Conservation (phyloP, 2,888 invertebrate genomes). For the Herminia tarsipennalis region DNA sequence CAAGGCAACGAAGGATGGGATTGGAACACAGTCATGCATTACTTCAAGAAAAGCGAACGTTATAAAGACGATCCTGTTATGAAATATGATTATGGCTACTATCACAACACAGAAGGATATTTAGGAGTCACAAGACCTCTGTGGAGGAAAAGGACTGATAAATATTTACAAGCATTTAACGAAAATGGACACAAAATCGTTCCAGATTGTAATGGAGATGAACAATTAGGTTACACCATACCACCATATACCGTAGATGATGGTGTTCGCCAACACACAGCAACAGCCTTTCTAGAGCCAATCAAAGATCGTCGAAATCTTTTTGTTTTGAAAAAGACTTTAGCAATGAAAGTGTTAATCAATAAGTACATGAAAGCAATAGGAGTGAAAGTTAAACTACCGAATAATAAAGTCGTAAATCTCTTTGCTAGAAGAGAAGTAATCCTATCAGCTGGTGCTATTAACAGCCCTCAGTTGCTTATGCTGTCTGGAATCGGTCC, state of each 20-base stretch:
- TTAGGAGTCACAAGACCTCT: slow-evolving; percentile 57
- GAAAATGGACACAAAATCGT: slow-evolving; percentile 52
- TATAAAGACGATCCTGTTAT: slow-evolving; percentile 37
- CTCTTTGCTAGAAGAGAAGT: slow-evolving; percentile 55
- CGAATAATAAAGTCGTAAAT: slow-evolving; percentile 33
- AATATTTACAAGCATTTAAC: slow-evolving; percentile 52
- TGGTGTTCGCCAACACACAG: slow-evolving; percentile 52
- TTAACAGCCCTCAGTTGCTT: slow-evolving; percentile 63
- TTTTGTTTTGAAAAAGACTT: slow-evolving; percentile 50
- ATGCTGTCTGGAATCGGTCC: slow-evolving; percentile 70
- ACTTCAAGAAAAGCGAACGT: slow-evolving; percentile 62
- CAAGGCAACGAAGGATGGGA: slow-evolving; percentile 83
- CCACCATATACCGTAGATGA: slow-evolving; percentile 47
- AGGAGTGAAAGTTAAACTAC: slow-evolving; percentile 53
- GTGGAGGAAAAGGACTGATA: slow-evolving; percentile 62
- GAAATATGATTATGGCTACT: slow-evolving; percentile 54
- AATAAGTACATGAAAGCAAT: slow-evolving; percentile 37
- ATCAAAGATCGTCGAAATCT: slow-evolving; percentile 49
- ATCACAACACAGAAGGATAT: slow-evolving; percentile 49
- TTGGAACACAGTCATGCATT: slow-evolving; percentile 52
- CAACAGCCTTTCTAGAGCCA: slow-evolving; percentile 50
- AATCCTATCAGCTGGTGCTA: slow-evolving; percentile 60
- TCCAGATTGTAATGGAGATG: slow-evolving; percentile 51
- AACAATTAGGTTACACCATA: slow-evolving; percentile 50
- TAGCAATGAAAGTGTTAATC: slow-evolving; percentile 35